Evolutionary conservation across 2,797 vertebrate species (phyloP), one percentile per base, ranked within the genome.

Genomic region (Myotis findleyi): DNA sequence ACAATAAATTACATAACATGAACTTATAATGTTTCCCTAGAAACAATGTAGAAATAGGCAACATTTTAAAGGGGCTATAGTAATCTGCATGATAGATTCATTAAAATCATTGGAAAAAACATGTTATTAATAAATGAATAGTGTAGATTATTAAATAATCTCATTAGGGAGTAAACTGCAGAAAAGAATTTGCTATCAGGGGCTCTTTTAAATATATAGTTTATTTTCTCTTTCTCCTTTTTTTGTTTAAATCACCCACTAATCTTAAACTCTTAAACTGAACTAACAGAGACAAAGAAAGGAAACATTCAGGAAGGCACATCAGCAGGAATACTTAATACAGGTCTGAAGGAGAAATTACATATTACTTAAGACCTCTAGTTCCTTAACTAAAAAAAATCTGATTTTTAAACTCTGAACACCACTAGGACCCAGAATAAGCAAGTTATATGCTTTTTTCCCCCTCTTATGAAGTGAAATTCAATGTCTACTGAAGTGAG

Each of bases 61-160:
- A 47, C 23, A 92, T 95, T 94, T 71, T 33, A 62, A 97, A 72
- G 36, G 36, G 36, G 11, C 3, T 20, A 80, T 79, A 13, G 20
- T 14, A 92, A 95, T 80, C 30, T 86, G 14, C 13, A 66, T 59
- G 53, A 62, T 5, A 79, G 25, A 87, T 36, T 93, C 30, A 53
- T 55, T 87, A 91, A 87, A 90, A 33, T 92, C 87, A 72, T 30
- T 51, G 88, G 21, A 94, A 94, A 96, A 97, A 92, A 38, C 75
- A n/a, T 81, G 25, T 66, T 86, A 89, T 73, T 62, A 88, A 84
- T 77, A 87, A 93, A 85, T 49, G 36, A 91, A 77, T 49, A 69
- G 55, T 86, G 9, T 76, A 55, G 41, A 62, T 44, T 90, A 90
- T 87, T 93, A 75, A 4, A 84, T 73, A 71, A 90, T 83, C 23